Conservation (phyloP, 2,888 invertebrate species). For the Chouioia cunea region DNA sequence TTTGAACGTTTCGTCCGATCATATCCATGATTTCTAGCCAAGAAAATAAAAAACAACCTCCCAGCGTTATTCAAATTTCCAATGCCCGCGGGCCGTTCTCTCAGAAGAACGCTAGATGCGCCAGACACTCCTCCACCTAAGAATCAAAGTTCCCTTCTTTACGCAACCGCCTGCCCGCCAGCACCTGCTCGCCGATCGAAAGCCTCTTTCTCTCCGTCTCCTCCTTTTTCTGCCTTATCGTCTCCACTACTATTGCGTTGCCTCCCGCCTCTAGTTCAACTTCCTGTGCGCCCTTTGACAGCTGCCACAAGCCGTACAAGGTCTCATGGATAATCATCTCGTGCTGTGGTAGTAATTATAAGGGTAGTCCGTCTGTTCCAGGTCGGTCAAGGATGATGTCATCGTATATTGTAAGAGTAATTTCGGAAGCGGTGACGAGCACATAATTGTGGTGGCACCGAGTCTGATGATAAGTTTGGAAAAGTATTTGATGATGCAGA, state of each 20-base stretch:
- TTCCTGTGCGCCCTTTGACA: constrained; percentile 46
- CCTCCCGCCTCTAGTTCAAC: constrained; percentile 16
- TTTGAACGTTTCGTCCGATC: too few species aligned
- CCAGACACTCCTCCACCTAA: constrained; percentile 23
- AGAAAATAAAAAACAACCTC: too few species aligned
- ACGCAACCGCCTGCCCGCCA: constrained; percentile 11
- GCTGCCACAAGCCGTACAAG: constrained; percentile 37
- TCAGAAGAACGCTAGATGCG: constrained; percentile 16
- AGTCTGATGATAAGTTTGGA: too few species aligned
- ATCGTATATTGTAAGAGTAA: too few species aligned
- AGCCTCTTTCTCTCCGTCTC: neutral
- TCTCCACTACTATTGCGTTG: neutral
- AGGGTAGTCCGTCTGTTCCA: constrained; percentile 32
- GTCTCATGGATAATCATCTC: constrained; percentile 40
- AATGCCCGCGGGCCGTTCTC: constrained; percentile 5
- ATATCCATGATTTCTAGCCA: neutral
- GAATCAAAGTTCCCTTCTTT: constrained; percentile 15
- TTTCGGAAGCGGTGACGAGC: too few species aligned
- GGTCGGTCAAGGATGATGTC: constrained; percentile 31
- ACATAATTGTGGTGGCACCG: too few species aligned
- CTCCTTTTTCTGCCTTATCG: neutral
- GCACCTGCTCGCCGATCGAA: constrained; percentile 31
- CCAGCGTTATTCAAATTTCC: constrained; percentile 32
- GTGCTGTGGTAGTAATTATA: constrained; percentile 47
- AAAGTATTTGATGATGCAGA: too few species aligned